Base-by-base conservation (phyloP, 2,113 vertebrate genomes). In the Rhabdornis inornatus region DNA sequence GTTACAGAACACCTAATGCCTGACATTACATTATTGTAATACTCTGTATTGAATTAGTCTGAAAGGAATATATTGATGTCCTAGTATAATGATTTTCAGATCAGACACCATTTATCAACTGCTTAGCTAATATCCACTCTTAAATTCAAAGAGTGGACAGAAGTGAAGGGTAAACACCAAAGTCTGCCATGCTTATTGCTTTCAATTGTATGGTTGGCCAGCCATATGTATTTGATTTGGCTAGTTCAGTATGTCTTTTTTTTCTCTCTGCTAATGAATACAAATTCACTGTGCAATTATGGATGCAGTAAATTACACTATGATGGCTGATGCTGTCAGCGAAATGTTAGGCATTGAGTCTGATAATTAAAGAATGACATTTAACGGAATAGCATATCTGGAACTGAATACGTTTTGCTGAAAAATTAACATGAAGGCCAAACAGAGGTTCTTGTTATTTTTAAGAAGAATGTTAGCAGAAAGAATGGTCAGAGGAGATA, bases 371-470 rank as follows among this genome's bases (percentile, higher is more conserved):
- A 57, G 81, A 85, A 75, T 89, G 83, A 91, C 83, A 92, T 95
- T 95, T 87, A 89, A 72, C 15, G 15, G 66, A 89, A 40, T 28
- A 77, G 14, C 23, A 13, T 78, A 60, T 81, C 78, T 92, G 76
- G 52, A 89, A 71, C 50, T 31, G 39, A 37, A 81, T 82, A 50
- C 4, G 6, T 70, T 93, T 87, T 90, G 39, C 22, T 93, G 76
- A 78, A 94, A 96, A 96, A 91, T 63, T 8, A 96, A 83, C 64
- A 85, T 37, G 60, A 96, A 87, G 63, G 42, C 49, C 56, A 95
- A 35, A 15, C 3, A 19, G 91, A 83, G n/a, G 64, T 87, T 56
- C 60, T 81, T 85, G 69, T 82, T 71, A 64, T 87, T 64, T 89
- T 91, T 69, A 50, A 81, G 90, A 91, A 75, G 12, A 70, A 85